A percentile compares a stretch with the other conserved stretches of the same genome.
Evolutionary conservation across 2,888 invertebrate species (phyloP).

Genomic region (Cyclophora albipunctata): DNA sequence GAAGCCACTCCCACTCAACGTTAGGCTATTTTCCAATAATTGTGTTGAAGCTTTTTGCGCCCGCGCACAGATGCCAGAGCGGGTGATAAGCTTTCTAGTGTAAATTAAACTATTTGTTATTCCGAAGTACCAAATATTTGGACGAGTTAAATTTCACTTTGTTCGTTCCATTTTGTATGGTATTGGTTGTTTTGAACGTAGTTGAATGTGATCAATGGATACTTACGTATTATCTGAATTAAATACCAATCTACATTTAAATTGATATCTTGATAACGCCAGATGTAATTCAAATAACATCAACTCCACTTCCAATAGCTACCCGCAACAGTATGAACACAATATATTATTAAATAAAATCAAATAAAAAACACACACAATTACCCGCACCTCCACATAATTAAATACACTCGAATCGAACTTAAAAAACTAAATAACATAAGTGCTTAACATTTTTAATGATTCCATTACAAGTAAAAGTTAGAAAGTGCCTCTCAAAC

Average conservation of each 20-base stretch:
- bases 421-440: slow-evolving; percentile 24
- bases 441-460: slow-evolving; percentile 35
- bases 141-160: slow-evolving; percentile 2
- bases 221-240: no score
- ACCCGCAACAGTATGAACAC: no score
- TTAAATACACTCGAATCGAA: slow-evolving; percentile 21
- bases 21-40: slow-evolving; percentile 69
- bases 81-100: slow-evolving; percentile 62
- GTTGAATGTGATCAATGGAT: not conserved
- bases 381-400: slow-evolving; percentile 22
- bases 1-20: slow-evolving; percentile 55
- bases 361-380: not conserved
- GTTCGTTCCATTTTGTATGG: no score
- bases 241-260: no score
- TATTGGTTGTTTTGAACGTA: no score
- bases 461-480: slow-evolving; percentile 50
- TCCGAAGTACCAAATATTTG: slow-evolving; percentile 24
- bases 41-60: slow-evolving; percentile 64
- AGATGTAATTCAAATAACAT: no score
- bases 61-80: slow-evolving; percentile 40
- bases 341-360: slow-evolving; percentile 1
- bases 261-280: no score
- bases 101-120: slow-evolving; percentile 43
- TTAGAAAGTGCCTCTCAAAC: slow-evolving; percentile 47
- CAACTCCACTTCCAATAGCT: no score